Evolutionary conservation across 2,797 vertebrate species (phyloP), one percentile per base, ranked within the genome.

Genomic region (Carapus acus): DNA sequence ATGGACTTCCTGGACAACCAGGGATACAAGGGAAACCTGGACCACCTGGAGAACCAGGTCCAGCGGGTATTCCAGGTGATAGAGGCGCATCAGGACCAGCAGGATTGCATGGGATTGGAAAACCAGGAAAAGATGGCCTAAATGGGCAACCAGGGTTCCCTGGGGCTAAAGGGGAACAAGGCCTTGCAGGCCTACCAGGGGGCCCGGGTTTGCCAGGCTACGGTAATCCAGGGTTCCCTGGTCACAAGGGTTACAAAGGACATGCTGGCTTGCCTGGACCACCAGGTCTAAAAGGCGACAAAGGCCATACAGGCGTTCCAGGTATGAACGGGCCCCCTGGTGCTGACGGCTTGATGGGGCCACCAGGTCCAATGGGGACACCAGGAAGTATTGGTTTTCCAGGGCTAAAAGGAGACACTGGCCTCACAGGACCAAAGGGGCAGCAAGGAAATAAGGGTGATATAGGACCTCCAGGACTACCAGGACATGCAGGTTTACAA

Each of bases 211-310:
- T 90, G 33, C 91, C 92, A 0, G 96, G 96, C 1, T 85, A 93
- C 1, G 93, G 93, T 12, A 98, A 96, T 73, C 90, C 91, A 2
- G 96, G 96, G 18, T 94, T 91, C 61, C 91, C 92, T 0, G 96
- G 95, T 24, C 88, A 86, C 33, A 95, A 94, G 71, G 96, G 96
- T 36, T 92, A 96, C 48, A 91, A 90, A 20, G 96, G 95, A 0
- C 57, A 91, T 20, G 86, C 67, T 8, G 96, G 96, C 16, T 60
- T 90, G 62, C 89, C 89, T 0, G 95, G 96, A 1, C 78, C 81
- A 46, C 75, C 89, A 49, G 96, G 96, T 8, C 84, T 77, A 0
- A 94, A 92, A 76, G 96, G 96, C 3, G 93, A 96, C 58, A 97
- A 90, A 78, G 96, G 94, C 54, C 85, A 93, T 0, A 69, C 41